Base-by-base conservation (phyloP, 2,888 invertebrate species). In the Calephelis perditalis region DNA sequence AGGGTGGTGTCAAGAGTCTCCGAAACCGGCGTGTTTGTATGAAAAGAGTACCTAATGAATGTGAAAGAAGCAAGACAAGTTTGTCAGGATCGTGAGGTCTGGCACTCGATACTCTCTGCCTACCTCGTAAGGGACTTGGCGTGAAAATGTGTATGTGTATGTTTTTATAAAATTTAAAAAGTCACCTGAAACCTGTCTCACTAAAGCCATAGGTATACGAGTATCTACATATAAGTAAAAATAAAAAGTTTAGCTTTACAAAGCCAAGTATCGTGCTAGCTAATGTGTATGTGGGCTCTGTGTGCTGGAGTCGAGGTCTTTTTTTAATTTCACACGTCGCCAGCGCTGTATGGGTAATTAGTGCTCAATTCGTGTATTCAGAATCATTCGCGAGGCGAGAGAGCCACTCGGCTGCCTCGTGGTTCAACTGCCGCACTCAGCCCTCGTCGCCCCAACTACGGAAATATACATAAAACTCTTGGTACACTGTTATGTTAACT, bases 271-370 rank as follows among this genome's bases (percentile, higher is more conserved):
- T 52, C 49, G 49, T 26, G 49, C 49, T 26, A 52, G 49, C 49
- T 52, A 52, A 52, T 35, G 49, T 52, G 26, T 52, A 15, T 49
- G 35, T 10, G 49, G 49, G 58, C 58, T 63, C 47, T 62, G 59
- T 60, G 60, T 56, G 62, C 62, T 63, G 65, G 63, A 68, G 67
- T 58, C 69, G 68, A 71, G 74, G 74, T 71, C 78, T 84, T 84
- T 81, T 86, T 89, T 86, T 86, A 85, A 89, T 87, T 88, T 86
- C 80, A 85, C 87, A 84, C 86, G 73, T 80, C 84, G 82, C 68
- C 74, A 76, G 75, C 66, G 73, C 65, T 75, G 81, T 86, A 84
- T 88, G 85, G 86, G 83, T 87, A 89, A 89, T 89, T 89, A 89
- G 86, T 80, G 84, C 80, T 84, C 86, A 84, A 86, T 87, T 81